Conservation (phyloP, 2,113 vertebrate species). For the Clarias magur region DNA sequence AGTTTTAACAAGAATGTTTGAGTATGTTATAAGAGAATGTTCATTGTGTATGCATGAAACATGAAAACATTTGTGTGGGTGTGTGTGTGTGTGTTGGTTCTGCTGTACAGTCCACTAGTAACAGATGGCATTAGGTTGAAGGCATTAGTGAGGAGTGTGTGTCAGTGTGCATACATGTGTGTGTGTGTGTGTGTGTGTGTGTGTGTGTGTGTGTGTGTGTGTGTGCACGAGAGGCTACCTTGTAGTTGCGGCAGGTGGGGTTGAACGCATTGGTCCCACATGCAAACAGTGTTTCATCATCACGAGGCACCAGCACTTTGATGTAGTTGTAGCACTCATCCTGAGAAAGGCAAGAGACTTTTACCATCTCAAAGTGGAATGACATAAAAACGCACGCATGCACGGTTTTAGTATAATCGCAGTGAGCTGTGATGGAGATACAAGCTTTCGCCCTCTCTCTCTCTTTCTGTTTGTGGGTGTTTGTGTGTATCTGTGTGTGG, state of each 20-base stretch:
- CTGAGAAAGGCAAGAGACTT: slow-evolving; percentile 65
- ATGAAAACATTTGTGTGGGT: background rate
- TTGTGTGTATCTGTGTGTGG: background rate
- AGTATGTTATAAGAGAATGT: background rate
- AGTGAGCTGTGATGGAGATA: slow-evolving; percentile 40
- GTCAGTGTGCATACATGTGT: background rate
- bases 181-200: slow-evolving; percentile 21
- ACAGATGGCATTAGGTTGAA: slow-evolving; percentile 20
- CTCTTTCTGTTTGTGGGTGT: background rate
- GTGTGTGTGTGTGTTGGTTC: background rate
- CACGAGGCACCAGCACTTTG: slow-evolving; percentile 86
- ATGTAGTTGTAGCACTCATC: slow-evolving; percentile 96
- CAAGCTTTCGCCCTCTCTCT: background rate
- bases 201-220: background rate
- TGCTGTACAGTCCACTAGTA: background rate
- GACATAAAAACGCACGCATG: slow-evolving; percentile 37
- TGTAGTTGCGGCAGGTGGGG: slow-evolving; percentile 89
- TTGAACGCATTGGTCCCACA: slow-evolving; percentile 94
- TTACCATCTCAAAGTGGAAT: slow-evolving; percentile 40
- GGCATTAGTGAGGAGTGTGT: slow-evolving; percentile 22
- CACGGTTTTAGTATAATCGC: slow-evolving; percentile 47
- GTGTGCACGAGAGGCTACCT: slow-evolving; percentile 68
- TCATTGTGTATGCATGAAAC: too few relatives aligned
- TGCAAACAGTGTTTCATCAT: slow-evolving; percentile 83
- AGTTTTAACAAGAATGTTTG: background rate